Evolutionary conservation across 2,797 vertebrate species (phyloP).

Genomic region (Poliocrania exsul): DNA sequence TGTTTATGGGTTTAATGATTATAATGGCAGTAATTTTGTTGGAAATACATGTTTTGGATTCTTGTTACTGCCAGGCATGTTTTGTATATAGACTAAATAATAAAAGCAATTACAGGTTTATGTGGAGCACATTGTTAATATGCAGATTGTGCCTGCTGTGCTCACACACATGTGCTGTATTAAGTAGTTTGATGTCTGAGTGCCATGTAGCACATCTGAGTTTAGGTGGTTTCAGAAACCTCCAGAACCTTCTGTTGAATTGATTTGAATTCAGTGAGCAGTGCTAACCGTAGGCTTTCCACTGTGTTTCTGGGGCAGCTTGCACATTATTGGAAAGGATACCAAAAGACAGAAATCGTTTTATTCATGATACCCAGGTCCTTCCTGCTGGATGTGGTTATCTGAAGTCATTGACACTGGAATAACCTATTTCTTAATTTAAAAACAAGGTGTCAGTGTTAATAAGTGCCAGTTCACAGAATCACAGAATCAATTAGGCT

Average conservation of each 20-base stretch:
- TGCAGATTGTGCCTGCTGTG: background rate
- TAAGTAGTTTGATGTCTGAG: background rate
- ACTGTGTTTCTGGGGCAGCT: background rate
- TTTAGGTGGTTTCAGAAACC: background rate
- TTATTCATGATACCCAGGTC: background rate
- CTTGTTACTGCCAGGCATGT: background rate
- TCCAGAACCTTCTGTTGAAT: background rate
- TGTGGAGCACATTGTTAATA: fast-evolving
- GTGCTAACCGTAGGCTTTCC: background rate
- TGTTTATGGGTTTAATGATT: background rate
- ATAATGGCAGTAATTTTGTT: background rate
- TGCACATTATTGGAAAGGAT: fast-evolving
- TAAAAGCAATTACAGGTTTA: background rate
- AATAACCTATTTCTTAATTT: background rate
- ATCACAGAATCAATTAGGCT: background rate
- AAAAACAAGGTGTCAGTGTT: background rate
- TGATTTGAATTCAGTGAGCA: background rate
- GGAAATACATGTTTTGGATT: background rate
- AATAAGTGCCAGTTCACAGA: background rate
- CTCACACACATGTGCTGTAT: background rate
- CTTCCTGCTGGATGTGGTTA: background rate
- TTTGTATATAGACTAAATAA: background rate
- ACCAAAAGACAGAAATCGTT: background rate
- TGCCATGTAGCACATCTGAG: background rate
- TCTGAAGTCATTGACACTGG: background rate